Evolutionary conservation across 2,113 vertebrate species (phyloP).

Genomic region (Manacus vitellinus): DNA sequence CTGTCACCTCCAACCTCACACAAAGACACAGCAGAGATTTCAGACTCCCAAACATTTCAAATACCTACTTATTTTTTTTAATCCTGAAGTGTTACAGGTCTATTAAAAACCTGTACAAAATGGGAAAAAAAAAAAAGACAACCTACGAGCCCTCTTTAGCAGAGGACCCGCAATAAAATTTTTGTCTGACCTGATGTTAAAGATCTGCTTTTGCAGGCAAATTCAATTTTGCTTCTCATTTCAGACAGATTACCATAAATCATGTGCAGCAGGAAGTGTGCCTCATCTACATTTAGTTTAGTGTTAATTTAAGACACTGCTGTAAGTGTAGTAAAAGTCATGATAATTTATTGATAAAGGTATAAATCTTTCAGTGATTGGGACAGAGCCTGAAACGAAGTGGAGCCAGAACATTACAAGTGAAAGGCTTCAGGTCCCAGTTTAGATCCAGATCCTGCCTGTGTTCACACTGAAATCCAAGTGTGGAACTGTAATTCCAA

Average conservation of each 20-base stretch:
- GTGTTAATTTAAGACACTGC: conserved; percentile 62
- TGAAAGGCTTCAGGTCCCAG: neutral
- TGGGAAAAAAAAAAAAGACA: neutral
- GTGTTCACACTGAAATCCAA: conserved; percentile 39
- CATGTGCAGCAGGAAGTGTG: conserved; percentile 43
- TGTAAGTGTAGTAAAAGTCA: conserved; percentile 65
- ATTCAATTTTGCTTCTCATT: conserved; percentile 46
- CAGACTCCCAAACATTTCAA: neutral
- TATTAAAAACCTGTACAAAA: neutral
- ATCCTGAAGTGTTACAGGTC: neutral
- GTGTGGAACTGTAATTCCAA: neutral
- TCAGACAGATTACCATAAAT: conserved; percentile 31
- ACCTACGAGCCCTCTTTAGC: neutral
- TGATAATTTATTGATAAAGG: conserved; percentile 66
- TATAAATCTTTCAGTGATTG: conserved; percentile 65
- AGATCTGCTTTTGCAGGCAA: neutral
- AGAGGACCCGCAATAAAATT: neutral
- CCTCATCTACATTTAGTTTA: conserved; percentile 53
- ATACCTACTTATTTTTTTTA: neutral
- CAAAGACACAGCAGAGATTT: neutral
- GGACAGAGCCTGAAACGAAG: conserved; percentile 41
- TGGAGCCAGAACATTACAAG: neutral
- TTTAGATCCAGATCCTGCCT: conserved; percentile 40
- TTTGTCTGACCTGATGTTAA: neutral
- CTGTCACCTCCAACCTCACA: conserved; percentile 16